Percentiles rank a stretch among this genome's conserved stretches.
phyloP scores from a whole-genome alignment of 2,113 vertebrate species.

The Barnardius zonarius region DNA sequence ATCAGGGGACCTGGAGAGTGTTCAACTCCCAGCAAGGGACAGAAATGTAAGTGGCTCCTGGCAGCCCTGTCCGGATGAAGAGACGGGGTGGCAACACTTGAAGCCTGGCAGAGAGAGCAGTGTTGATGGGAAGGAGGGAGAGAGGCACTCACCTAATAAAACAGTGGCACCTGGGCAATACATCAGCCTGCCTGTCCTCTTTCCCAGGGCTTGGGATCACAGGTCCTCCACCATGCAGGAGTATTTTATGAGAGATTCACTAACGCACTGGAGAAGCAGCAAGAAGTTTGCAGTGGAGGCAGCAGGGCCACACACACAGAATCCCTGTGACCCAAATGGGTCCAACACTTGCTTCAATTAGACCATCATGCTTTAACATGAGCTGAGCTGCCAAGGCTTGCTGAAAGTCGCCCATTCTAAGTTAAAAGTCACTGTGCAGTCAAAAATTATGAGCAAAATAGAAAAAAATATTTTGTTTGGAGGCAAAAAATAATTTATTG shows the following conservation, averaged over 20 bases:
- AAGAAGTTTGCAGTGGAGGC: accelerated
- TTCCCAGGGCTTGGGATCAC: background rate
- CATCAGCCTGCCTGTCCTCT: background rate
- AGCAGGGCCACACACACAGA: accelerated
- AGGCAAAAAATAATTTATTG: conserved; percentile 14
- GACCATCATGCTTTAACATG: accelerated
- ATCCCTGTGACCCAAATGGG: background rate
- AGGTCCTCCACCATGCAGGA: background rate
- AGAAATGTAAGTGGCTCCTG: conserved; percentile 49
- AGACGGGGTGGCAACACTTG: conserved; percentile 28
- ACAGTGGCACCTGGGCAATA: conserved; percentile 19
- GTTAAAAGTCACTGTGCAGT: background rate
- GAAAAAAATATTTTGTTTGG: conserved; percentile 34
- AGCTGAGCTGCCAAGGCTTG: background rate
- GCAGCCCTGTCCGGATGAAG: conserved; percentile 43
- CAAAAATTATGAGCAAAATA: conserved; percentile 17
- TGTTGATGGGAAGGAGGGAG: background rate
- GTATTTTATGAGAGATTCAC: background rate
- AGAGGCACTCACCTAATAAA: conserved; percentile 49
- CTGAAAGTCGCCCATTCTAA: background rate
- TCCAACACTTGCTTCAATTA: background rate
- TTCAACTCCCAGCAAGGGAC: conserved; percentile 65
- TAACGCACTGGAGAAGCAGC: accelerated
- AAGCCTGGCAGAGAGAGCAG: conserved; percentile 28
- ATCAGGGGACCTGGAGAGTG: conserved; percentile 55